Evolutionary conservation across 2,113 vertebrate species (phyloP), one percentile per base, ranked within the genome.

Genomic region (Genyomyrus donnyi): DNA sequence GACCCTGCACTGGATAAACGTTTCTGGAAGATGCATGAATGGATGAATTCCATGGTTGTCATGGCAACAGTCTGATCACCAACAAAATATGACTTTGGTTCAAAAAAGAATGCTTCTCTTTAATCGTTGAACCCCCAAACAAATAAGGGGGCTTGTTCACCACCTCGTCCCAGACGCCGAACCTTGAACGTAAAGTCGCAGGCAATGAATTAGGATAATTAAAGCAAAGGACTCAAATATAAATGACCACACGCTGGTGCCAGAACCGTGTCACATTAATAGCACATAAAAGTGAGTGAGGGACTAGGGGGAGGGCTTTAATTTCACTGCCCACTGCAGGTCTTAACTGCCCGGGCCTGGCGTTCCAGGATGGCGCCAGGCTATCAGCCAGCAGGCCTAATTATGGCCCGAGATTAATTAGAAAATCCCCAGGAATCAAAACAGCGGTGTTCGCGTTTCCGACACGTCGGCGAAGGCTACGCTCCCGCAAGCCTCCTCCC

Each of bases 401-500:
- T 90, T 88, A 90, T 80, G 85, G 50, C 11, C 27, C 48, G 49
- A 88, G 90, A 88, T 88, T 88, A 88, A 90, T 90, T 90, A 88
- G 74, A 85, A 90, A 88, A 90, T 90, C 87, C 77, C 70, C 70
- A 88, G 87, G 87, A 90, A 85, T 90, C 70, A 66, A 74, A 90
- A 74, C 48, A 90, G 48, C 17, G 42, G 88, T 62, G 88, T 88
- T 77, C 46, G 6, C 46, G 45, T 90, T 90, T 90, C 88, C 77
- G 48, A 90, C 77, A 90, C 77, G 8, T 56, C 83, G 77, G 58
- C 42, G 11, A 87, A 85, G 88, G 56, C 49, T 88, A 89, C 49
- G 50, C 66, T 74, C 84, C 88, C 58, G 21, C 42, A 48, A 48
- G 17, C 80, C 80, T 46, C 6, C 21, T 45, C 80, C 7, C 45